Evolutionary conservation across 2,888 invertebrate genomes (phyloP).

Genomic region (Callinectes sapidus): DNA sequence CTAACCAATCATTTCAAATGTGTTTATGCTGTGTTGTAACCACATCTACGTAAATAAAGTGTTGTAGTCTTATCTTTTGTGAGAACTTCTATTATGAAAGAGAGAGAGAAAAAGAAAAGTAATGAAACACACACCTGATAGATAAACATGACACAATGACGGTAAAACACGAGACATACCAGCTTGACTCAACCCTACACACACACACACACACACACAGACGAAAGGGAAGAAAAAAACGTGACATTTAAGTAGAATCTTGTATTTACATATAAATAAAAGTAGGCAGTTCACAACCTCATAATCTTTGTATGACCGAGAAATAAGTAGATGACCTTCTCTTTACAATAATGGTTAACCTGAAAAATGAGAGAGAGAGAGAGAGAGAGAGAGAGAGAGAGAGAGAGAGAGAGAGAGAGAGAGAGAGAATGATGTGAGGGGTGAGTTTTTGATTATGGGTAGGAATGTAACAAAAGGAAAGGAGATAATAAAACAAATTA

Average conservation of each 20-base stretch:
- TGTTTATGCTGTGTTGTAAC: too few species aligned
- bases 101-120: too few species aligned
- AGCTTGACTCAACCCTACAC: neutral
- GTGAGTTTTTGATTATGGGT: conserved; percentile 5
- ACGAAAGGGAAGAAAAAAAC: neutral
- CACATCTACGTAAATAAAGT: too few species aligned
- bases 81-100: too few species aligned
- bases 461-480: neutral
- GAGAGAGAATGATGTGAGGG: neutral
- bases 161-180: too few species aligned
- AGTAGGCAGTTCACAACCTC: conserved; percentile 68
- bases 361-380: neutral
- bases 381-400: conserved; percentile 3
- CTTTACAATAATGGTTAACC: conserved; percentile 58
- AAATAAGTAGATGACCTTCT: conserved; percentile 63
- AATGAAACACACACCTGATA: too few species aligned
- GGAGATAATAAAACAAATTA: neutral
- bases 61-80: too few species aligned
- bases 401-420: conserved; percentile 20
- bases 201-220: neutral
- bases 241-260: conserved; percentile 38
- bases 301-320: conserved; percentile 67
- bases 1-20: too few species aligned
- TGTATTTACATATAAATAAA: conserved; percentile 70
- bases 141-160: too few species aligned